Evolutionary conservation across 2,113 vertebrate genomes (phyloP).

Genomic region (Colossoma macropomum): DNA sequence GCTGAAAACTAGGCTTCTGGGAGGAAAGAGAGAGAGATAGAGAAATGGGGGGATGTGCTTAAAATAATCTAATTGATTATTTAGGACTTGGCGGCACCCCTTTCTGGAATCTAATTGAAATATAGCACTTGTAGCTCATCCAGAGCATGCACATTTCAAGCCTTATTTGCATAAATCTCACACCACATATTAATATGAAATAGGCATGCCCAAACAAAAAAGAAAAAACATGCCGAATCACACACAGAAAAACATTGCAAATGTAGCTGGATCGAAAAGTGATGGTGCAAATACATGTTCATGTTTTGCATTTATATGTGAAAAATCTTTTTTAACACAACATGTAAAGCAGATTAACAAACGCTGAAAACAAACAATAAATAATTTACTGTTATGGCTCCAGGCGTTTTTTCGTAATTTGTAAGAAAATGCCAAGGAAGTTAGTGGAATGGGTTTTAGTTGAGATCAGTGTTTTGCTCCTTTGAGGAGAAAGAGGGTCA

Average conservation of each 20-base stretch:
- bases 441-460: too few species aligned
- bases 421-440: neutral
- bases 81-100: slow-evolving; percentile 29
- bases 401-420: neutral
- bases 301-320: neutral
- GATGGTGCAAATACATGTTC: neutral
- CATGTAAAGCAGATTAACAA: neutral
- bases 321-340: neutral
- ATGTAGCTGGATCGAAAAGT: neutral
- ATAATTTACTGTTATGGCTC: neutral
- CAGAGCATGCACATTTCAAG: slow-evolving; percentile 46
- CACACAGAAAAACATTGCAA: neutral
- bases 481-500: too few species aligned
- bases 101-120: slow-evolving; percentile 57
- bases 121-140: slow-evolving; percentile 48
- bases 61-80: slow-evolving; percentile 55
- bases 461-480: too few species aligned
- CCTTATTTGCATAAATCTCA: slow-evolving; percentile 56
- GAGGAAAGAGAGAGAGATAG: neutral
- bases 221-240: neutral
- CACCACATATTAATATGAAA: slow-evolving; percentile 27
- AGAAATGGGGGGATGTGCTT: neutral
- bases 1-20: neutral
- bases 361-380: neutral
- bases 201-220: slow-evolving; percentile 1